A percentile compares a stretch with the other conserved stretches of the same genome.
These are phyloP conservation scores for Cactoblastis cactorum DNA, from an alignment of 2,888 invertebrate genomes.

Conservation along the genomic window DNA sequence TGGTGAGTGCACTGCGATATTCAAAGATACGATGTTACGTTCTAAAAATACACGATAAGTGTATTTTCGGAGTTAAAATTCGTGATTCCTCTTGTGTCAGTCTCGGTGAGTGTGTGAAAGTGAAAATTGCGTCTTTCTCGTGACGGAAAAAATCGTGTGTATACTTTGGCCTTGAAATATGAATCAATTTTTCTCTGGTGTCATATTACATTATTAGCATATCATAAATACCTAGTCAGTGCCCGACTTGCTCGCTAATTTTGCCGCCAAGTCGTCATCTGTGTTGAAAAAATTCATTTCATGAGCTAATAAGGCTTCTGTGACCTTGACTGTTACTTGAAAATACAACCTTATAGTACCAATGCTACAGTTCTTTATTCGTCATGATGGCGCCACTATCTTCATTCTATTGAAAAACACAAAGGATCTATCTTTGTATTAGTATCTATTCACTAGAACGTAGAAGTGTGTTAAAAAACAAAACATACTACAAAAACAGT, in stretches of 20 bases:
- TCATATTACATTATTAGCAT: constrained; percentile 29
- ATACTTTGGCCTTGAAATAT: constrained; percentile 47
- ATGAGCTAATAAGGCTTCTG: background rate
- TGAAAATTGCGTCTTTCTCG: constrained; percentile 47
- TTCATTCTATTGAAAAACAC: background rate
- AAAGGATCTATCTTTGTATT: background rate
- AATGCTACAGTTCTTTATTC: background rate
- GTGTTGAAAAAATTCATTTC: background rate
- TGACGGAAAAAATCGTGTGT: constrained; percentile 32
- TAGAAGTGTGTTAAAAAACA: background rate
- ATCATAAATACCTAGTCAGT: background rate
- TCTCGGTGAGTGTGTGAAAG: constrained; percentile 64
- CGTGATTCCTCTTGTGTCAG: constrained; percentile 63
- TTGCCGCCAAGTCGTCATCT: background rate
- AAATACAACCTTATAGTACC: background rate
- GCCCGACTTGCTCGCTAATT: background rate
- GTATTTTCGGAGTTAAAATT: constrained; percentile 71
- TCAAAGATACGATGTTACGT: constrained; percentile 45
- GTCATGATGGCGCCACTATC: background rate
- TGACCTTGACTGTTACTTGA: constrained; percentile 11
- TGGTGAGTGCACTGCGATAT: constrained; percentile 36
- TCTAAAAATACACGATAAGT: constrained; percentile 67
- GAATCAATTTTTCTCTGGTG: constrained; percentile 28
- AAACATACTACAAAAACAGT: too few species aligned
- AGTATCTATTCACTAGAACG: background rate